Evolutionary conservation across 2,888 invertebrate genomes (phyloP).

Genomic region (Drosophila kanekoi): DNA sequence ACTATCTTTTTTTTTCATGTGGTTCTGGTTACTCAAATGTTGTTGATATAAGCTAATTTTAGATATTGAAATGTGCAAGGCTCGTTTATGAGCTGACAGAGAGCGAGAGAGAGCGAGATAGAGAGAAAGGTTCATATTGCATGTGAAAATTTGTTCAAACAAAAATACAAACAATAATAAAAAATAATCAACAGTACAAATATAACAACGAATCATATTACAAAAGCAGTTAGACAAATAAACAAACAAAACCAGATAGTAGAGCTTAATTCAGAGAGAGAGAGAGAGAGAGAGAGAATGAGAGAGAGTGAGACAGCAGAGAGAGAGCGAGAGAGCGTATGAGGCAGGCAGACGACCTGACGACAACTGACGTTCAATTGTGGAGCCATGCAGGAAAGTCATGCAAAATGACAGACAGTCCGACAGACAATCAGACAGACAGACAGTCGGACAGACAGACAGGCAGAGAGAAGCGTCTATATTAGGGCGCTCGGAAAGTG

Average conservation of each 20-base stretch:
- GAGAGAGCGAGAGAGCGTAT: conserved; percentile 2
- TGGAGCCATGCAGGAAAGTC: conserved; percentile 60
- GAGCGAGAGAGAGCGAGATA: background rate
- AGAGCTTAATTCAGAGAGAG: conserved; percentile 12
- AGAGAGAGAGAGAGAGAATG: background rate
- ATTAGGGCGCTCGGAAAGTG: conserved; percentile 22
- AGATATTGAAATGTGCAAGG: conserved; percentile 21
- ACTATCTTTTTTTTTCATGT: conserved; percentile 28
- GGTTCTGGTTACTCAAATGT: conserved; percentile 29
- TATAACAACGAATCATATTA: conserved; percentile 70
- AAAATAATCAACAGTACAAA: conserved; percentile 75
- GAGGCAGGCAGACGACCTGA: conserved; percentile 67
- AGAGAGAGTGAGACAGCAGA: background rate
- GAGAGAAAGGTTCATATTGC: conserved; percentile 43
- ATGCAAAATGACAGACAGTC: conserved; percentile 62
- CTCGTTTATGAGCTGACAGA: background rate
- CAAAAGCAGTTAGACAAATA: conserved; percentile 78
- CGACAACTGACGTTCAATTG: conserved; percentile 65
- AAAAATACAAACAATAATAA: conserved; percentile 68
- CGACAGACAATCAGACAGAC: conserved; percentile 30
- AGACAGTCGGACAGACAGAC: conserved; percentile 36
- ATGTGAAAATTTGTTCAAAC: conserved; percentile 77
- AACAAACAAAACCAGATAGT: conserved; percentile 50
- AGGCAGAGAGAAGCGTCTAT: conserved; percentile 17
- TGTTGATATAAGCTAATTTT: conserved; percentile 68